These are phyloP conservation scores for Drosophila guanche DNA, from an alignment of 1,140 invertebrate species.

Conservation along the genomic window DNA sequence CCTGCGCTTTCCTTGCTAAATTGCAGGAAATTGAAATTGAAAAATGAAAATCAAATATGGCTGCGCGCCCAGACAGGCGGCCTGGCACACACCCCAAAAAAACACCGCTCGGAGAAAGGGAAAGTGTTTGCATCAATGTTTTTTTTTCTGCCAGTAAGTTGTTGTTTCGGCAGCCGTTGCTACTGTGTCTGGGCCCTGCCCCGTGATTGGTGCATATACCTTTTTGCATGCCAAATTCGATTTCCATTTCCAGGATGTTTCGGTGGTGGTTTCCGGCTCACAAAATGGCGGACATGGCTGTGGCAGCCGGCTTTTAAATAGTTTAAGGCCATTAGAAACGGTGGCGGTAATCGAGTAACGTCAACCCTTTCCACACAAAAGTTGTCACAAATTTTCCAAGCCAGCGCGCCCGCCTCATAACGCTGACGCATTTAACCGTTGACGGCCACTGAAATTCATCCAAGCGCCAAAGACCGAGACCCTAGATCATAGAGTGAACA, in stretches of 20 bases:
- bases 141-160: conserved; percentile 18
- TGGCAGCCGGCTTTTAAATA: conserved; percentile 43
- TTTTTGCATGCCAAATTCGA: conserved; percentile 68
- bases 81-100: no score
- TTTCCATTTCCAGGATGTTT: conserved; percentile 46
- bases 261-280: conserved; percentile 39
- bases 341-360: conserved; percentile 5
- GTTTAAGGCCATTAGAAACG: conserved; percentile 37
- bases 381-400: conserved; percentile 67
- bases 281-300: conserved; percentile 62
- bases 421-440: conserved; percentile 32
- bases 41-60: conserved; percentile 80
- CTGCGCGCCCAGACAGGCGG: conserved; percentile 47
- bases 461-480: conserved; percentile 42
- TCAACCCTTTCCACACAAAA: conserved; percentile 50
- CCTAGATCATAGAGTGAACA: not conserved
- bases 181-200: conserved; percentile 19
- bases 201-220: conserved; percentile 69
- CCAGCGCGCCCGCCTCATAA: conserved; percentile 37
- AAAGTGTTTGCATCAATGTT: conserved; percentile 45
- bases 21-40: conserved; percentile 73
- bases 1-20: conserved; percentile 37
- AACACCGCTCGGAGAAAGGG: conserved; percentile 11
- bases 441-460: conserved; percentile 29
- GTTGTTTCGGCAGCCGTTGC: conserved; percentile 23